Conservation (phyloP, 2,797 vertebrate species). For the Pygocentrus nattereri region DNA sequence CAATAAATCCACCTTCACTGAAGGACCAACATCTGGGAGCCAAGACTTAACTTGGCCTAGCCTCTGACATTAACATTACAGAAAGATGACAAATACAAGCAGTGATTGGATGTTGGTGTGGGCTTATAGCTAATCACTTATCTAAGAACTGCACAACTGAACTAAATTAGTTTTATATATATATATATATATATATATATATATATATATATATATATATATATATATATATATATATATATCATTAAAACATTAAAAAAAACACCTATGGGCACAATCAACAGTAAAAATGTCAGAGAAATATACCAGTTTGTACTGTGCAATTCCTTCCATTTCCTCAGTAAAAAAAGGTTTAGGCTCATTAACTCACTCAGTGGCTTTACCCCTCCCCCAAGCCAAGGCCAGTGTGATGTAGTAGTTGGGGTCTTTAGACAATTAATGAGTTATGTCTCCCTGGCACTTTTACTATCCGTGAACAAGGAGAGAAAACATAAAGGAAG, state of each 20-base stretch:
- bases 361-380: background rate
- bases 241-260: too few species aligned
- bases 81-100: background rate
- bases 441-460: background rate
- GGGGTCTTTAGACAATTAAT: background rate
- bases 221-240: too few species aligned
- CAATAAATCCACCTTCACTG: background rate
- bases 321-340: background rate
- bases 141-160: background rate
- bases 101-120: background rate
- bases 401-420: background rate
- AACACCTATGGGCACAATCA: background rate
- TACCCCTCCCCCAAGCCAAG: background rate
- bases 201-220: too few species aligned
- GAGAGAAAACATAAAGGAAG: background rate
- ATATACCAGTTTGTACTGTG: too few species aligned
- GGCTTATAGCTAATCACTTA: background rate
- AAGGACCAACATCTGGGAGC: background rate
- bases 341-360: background rate
- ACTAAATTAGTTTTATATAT: too few species aligned
- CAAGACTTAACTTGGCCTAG: background rate
- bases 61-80: background rate
- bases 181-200: too few species aligned
- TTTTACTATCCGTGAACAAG: background rate
- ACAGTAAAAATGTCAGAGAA: too few species aligned